Evolutionary conservation across 1,140 invertebrate genomes (phyloP), one percentile per base, ranked within the genome.

Genomic region (Drosophila santomea): DNA sequence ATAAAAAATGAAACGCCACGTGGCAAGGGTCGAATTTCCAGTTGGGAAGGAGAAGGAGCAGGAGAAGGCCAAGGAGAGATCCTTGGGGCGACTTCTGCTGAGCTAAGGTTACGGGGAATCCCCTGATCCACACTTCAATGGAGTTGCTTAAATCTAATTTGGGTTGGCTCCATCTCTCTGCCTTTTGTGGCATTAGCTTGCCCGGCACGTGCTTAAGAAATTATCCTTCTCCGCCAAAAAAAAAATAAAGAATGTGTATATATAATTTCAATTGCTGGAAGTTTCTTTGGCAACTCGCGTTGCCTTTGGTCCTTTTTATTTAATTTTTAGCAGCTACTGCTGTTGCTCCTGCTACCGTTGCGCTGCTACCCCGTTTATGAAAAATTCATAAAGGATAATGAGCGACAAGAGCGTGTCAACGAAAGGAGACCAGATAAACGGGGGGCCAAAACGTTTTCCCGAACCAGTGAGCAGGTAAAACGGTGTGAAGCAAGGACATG

Each of bases 311-410:
- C 32, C 10, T 15, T 60, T 23, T 39, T 45, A 28, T 56, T 56
- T 56, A 41, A 36, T 62, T 50, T 47, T 72, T 54, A 47, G 60
- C 38, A 15, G 54, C 64, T 76, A 23, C 62, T 25, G 74, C 62
- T 57, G 56, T 38, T 25, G 52, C 63, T 75, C 28, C 61, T 17
- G 73, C 61, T 56, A 52, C 56, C 32, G 32, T 2, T 15, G 45
- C 45, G 14, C 20, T 63, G 55, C 45, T 66, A 47, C 48, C 85
- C 74, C 83, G 88, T 77, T 72, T 89, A 89, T 89, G 85, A 89
- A 89, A 89, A 89, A 89, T 89, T 89, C 84, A 89, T 89, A 89
- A 84, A 89, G 84, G 77, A 89, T 89, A 89, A 89, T 89, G 84
- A 89, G 84, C 84, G 84, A 89, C 69, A 80, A 85, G 80, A 86